A percentile compares a stretch with the other conserved stretches of the same genome.
These are phyloP conservation scores for Lycia hirtaria DNA, from an alignment of 2,888 invertebrate species.

Conservation along the genomic window DNA sequence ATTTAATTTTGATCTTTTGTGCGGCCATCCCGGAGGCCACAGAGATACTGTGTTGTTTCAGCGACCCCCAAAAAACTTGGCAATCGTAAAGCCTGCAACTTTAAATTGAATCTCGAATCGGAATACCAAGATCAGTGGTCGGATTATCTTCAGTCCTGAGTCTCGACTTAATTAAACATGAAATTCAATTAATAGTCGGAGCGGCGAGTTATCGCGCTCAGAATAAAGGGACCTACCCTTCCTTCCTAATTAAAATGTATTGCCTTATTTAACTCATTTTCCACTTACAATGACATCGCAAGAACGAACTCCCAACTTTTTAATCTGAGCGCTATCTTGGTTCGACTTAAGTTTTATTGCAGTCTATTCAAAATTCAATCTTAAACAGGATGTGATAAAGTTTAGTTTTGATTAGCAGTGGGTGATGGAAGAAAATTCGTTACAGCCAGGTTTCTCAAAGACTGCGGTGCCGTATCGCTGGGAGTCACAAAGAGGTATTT, in stretches of 20 bases:
- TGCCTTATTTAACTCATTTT: slow-evolving; percentile 86
- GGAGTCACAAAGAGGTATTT: slow-evolving; percentile 84
- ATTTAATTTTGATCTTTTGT: neutral
- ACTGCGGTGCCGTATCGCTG: slow-evolving; percentile 66
- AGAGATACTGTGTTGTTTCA: slow-evolving; percentile 22
- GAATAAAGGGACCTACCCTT: slow-evolving; percentile 82
- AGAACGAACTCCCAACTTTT: slow-evolving; percentile 83
- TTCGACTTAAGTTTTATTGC: slow-evolving; percentile 61
- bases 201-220: slow-evolving; percentile 80
- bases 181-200: slow-evolving; percentile 84
- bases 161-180: slow-evolving; percentile 83
- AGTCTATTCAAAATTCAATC: slow-evolving; percentile 39
- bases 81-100: slow-evolving; percentile 65
- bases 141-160: slow-evolving; percentile 72
- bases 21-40: neutral
- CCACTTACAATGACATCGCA: slow-evolving; percentile 83
- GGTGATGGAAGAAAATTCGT: slow-evolving; percentile 59
- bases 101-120: slow-evolving; percentile 59
- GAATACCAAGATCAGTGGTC: slow-evolving; percentile 66
- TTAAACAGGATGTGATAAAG: slow-evolving; percentile 34
- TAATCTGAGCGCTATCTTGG: slow-evolving; percentile 77
- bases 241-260: slow-evolving; percentile 84
- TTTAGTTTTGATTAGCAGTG: slow-evolving; percentile 39
- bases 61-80: slow-evolving; percentile 53
- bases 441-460: slow-evolving; percentile 67